These are phyloP conservation scores for Corythoichthys intestinalis DNA, from an alignment of 2,113 vertebrate species.

Conservation along the genomic window DNA sequence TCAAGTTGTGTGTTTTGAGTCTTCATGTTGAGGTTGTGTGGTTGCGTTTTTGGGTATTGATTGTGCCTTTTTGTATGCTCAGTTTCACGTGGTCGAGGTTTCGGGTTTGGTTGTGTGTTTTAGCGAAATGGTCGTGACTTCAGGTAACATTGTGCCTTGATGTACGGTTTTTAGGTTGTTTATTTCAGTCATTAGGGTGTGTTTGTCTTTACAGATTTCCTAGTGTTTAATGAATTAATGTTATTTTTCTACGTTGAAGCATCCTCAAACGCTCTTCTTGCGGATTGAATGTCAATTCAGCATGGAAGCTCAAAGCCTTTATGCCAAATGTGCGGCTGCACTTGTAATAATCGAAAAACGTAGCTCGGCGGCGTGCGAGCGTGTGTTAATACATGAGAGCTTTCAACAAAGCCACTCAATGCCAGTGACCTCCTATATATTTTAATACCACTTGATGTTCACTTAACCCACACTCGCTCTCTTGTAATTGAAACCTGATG, in stretches of 20 bases:
- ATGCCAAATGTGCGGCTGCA: constrained; percentile 51
- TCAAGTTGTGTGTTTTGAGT: not conserved
- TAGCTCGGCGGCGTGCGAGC: constrained; percentile 59
- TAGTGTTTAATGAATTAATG: too few species aligned
- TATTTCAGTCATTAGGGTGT: not conserved
- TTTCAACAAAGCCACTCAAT: constrained; percentile 63
- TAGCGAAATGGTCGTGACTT: too few species aligned
- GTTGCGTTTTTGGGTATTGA: not conserved
- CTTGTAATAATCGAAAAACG: constrained; percentile 63
- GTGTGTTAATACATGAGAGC: constrained; percentile 63
- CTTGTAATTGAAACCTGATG: constrained; percentile 71
- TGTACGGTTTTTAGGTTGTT: not conserved
- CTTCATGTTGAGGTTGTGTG: not conserved
- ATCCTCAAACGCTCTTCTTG: not conserved
- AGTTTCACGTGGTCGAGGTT: not conserved
- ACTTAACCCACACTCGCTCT: constrained; percentile 49
- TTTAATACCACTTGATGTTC: constrained; percentile 72
- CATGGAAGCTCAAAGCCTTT: constrained; percentile 43
- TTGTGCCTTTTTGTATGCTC: not conserved
- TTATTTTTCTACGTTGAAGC: not conserved
- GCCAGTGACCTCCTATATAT: constrained; percentile 63
- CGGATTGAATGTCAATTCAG: constrained; percentile 43
- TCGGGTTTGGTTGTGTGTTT: not conserved
- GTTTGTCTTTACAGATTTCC: not conserved
- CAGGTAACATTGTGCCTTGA: too few species aligned